Evolutionary conservation across 2,797 vertebrate genomes (phyloP), one percentile per base, ranked within the genome.

Genomic region (Eleutherodactylus coqui): DNA sequence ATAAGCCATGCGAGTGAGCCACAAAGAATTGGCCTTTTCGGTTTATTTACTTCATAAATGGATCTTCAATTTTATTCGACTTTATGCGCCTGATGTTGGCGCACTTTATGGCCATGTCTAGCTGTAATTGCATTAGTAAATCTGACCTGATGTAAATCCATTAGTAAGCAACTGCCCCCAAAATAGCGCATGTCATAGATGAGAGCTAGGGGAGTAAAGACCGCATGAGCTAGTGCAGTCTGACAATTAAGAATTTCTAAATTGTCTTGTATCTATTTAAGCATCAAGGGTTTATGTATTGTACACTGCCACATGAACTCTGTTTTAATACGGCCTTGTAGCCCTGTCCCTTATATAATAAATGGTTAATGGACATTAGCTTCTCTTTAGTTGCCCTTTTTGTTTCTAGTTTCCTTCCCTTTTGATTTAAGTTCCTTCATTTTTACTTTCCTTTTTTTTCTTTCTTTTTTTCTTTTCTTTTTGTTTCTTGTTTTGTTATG

Each of bases 401-500:
- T 36, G 14, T n/a, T 45, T 72, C 21, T 67, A 27, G 1, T 62
- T 38, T 10, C 32, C 6, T 67, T 34, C 3, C 27, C 6, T 67
- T 67, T 19, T 67, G 17, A 45, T 77, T 87, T 87, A 49, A 43
- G 17, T 80, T 62, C 55, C 47, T 80, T 62, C 62, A 70, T 62
- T 67, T 58, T 86, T 78, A 67, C 62, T 79, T 86, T 80, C 21
- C 36, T 41, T 82, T 67, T 82, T 34, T 47, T 86, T 41, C 10
- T 58, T 27, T 72, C 45, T 60, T 13, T 17, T 73, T 69, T 75
- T 62, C 49, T 24, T 72, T 5, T 78, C 5, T 27, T 70, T 75
- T 75, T 64, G 21, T 51, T 92, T 91, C 82, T 91, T 86, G 82
- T 75, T 91, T 88, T 64, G 21, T 92, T 92, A 90, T 92, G 89